phyloP scores from a whole-genome alignment of 2,888 invertebrate genomes.

The Sinodicranocentrus sp. region DNA sequence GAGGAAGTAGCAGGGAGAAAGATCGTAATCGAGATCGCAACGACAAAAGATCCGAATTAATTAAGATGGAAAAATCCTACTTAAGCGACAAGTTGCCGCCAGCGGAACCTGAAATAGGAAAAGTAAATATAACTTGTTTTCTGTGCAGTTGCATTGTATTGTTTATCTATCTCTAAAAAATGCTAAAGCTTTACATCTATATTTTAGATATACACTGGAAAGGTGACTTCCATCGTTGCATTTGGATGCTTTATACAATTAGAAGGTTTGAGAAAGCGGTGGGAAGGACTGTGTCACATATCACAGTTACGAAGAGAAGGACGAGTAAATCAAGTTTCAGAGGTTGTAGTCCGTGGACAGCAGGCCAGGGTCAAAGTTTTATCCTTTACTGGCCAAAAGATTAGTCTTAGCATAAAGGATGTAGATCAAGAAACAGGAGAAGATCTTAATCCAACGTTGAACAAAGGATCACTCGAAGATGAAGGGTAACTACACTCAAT shows the following conservation, averaged over 20 bases:
- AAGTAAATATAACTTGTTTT: slow-evolving; percentile 77
- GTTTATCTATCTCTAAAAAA: no score
- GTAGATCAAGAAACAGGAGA: slow-evolving; percentile 96
- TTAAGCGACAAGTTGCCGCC: slow-evolving; percentile 78
- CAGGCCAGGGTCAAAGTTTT: slow-evolving; percentile 94
- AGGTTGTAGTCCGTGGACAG: slow-evolving; percentile 93
- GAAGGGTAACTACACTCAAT: slow-evolving; percentile 79
- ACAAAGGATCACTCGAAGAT: slow-evolving; percentile 78
- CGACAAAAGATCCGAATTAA: slow-evolving; percentile 56
- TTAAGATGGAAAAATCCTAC: slow-evolving; percentile 73
- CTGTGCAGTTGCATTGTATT: slow-evolving; percentile 32
- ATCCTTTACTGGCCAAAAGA: slow-evolving; percentile 95
- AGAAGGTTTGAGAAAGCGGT: slow-evolving; percentile 91
- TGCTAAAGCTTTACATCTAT: no score
- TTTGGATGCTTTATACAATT: slow-evolving; percentile 99
- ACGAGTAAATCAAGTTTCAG: slow-evolving; percentile 94
- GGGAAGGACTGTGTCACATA: slow-evolving; percentile 98
- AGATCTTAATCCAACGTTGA: slow-evolving; percentile 90
- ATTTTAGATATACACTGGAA: slow-evolving; percentile 90
- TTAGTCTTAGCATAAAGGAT: slow-evolving; percentile 98
- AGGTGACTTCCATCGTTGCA: slow-evolving; percentile 96
- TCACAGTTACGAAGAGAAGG: slow-evolving; percentile 96
- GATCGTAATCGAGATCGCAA: slow-evolving; percentile 63
- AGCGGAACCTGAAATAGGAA: slow-evolving; percentile 80
- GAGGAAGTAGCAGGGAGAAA: slow-evolving; percentile 30